phyloP scores from a whole-genome alignment of 2,113 vertebrate species.

The Pteronura brasiliensis region DNA sequence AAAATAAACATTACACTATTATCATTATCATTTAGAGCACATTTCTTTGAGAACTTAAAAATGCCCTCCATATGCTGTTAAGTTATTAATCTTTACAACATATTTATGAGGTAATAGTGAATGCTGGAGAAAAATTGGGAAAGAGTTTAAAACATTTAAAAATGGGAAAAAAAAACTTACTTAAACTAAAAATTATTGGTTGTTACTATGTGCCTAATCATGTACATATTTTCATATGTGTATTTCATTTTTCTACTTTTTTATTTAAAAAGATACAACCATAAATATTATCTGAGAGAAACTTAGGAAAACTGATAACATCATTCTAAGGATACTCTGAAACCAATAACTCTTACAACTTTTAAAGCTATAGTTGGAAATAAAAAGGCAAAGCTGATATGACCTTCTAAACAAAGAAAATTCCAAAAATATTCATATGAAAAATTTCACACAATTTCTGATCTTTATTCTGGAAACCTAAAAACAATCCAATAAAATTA shows the following conservation, averaged over 20 bases:
- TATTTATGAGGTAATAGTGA: conserved; percentile 8
- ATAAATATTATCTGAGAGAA: background rate
- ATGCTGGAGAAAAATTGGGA: background rate
- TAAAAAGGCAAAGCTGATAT: background rate
- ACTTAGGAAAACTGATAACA: background rate
- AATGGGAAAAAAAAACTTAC: background rate
- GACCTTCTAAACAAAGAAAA: background rate
- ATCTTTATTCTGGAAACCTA: background rate
- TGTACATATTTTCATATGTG: background rate
- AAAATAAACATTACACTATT: conserved; percentile 55
- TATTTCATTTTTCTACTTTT: background rate
- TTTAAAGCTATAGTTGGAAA: background rate
- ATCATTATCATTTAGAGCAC: conserved; percentile 36
- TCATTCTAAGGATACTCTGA: background rate
- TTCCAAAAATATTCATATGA: background rate
- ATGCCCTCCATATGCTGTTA: conserved; percentile 42
- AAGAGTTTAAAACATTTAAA: conserved; percentile 7
- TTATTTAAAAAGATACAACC: background rate
- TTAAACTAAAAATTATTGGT: background rate
- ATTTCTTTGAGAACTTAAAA: conserved; percentile 51
- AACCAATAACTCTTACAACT: background rate
- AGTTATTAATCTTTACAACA: conserved; percentile 55
- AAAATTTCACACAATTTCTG: background rate
- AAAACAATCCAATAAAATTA: conserved; percentile 1
- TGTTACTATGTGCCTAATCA: background rate